Percentiles rank a stretch among this genome's conserved stretches.
phyloP scores from a whole-genome alignment of 2,113 vertebrate genomes.

The Paracyprichromis sp. region DNA sequence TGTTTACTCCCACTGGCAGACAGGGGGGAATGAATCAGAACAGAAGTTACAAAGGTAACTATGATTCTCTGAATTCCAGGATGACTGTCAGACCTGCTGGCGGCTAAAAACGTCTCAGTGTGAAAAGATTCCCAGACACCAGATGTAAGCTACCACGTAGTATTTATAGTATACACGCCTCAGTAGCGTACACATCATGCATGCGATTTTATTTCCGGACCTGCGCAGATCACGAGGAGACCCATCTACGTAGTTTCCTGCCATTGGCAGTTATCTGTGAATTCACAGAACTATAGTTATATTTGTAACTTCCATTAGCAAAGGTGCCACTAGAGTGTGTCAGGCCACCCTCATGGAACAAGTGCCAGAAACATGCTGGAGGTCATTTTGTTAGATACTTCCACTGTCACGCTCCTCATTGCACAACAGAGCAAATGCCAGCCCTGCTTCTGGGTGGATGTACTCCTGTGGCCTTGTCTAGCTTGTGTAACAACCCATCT shows the following conservation, averaged over 20 bases:
- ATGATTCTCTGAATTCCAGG: background rate
- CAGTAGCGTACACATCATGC: background rate
- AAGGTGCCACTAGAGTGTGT: background rate
- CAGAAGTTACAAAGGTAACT: background rate
- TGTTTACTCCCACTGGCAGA: background rate
- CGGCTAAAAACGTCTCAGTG: background rate
- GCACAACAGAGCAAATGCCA: background rate
- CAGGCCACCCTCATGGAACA: background rate
- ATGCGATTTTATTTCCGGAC: background rate
- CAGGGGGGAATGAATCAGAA: background rate
- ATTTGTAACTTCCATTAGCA: background rate
- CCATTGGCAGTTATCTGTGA: background rate
- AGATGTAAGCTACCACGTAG: background rate
- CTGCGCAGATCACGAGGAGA: background rate
- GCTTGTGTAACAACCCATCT: background rate
- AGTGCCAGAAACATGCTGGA: background rate
- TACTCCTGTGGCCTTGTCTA: background rate
- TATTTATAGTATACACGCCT: background rate
- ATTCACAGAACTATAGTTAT: background rate
- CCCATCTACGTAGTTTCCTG: background rate
- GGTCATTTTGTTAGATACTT: background rate
- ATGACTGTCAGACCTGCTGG: background rate
- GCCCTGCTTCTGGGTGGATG: background rate
- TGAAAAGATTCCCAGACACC: background rate
- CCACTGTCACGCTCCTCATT: fast-evolving